Conservation (phyloP, 2,888 invertebrate species). For the Xestobium rufovillosum region DNA sequence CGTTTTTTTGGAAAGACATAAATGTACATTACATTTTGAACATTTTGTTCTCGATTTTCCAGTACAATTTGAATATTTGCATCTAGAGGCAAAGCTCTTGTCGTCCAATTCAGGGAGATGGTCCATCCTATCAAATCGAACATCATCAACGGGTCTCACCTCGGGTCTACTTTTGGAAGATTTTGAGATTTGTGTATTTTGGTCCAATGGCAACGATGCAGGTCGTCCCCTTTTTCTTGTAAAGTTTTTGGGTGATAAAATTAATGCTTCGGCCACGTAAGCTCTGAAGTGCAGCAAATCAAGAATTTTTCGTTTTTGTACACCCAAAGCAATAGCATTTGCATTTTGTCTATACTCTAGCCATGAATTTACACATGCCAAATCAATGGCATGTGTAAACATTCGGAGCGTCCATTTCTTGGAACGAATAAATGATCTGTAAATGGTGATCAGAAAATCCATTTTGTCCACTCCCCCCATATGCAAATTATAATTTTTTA, state of each 20-base stretch:
- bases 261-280: conserved; percentile 17
- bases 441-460: conserved; percentile 27
- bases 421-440: conserved; percentile 24
- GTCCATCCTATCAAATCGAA: conserved; percentile 16
- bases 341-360: conserved; percentile 15
- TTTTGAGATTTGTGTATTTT: no score
- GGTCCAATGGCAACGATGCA: no score
- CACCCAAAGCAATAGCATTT: conserved; percentile 8
- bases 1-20: conserved; percentile 15
- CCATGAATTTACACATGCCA: conserved; percentile 18
- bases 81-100: conserved; percentile 14
- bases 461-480: conserved; percentile 31
- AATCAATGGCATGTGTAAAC: conserved; percentile 20
- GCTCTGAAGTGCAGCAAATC: conserved; percentile 17
- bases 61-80: conserved; percentile 16
- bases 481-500: conserved; percentile 23
- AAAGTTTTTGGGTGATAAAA: conserved; percentile 12
- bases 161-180: no score
- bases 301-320: conserved; percentile 17
- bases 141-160: conserved; percentile 16
- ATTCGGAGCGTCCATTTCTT: conserved; percentile 22
- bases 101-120: conserved; percentile 18
- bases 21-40: conserved; percentile 19
- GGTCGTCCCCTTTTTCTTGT: conserved; percentile 11
- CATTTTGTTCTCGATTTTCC: conserved; percentile 19